Base-by-base conservation (phyloP, 2,113 vertebrate genomes). In the Mungos mungo region DNA sequence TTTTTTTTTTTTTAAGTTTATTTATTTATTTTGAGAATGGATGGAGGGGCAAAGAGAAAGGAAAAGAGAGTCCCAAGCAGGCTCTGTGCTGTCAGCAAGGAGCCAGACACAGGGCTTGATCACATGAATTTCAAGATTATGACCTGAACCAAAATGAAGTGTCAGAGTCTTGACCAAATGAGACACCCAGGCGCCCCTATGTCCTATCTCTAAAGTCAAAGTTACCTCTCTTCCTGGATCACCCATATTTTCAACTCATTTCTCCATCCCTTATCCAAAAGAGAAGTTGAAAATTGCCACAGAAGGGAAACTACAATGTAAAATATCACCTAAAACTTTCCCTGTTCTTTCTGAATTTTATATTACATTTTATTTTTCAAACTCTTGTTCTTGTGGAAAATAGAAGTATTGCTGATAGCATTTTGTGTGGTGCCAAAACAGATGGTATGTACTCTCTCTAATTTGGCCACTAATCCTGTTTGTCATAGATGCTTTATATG, bases 211-310 rank as follows among this genome's bases (percentile, higher is more conserved):
- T 81, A 21, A 93, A 88, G 52, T 63, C 47, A 38, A 72, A 95
- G 95, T 90, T 52, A 25, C 57, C 16, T 95, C 27, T 93, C 6
- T 54, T 85, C 15, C 10, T 86, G 72, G 25, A 19, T 5, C 2
- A 86, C 21, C 27, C 63, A 11, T 71, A 35, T 71, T 93, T 95
- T 95, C 57, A 94, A 80, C 11, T 47, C 13, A 65, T 60, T 92
- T 79, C 50, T 80, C 57, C n/a, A 88, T 88, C 76, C 10, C 29
- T 87, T 83, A 63, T 69, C 66, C 38, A 92, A 90, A 74, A n/a
- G 12, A 69, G 38, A 91, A 88, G 13, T 60, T 63, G 86, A 95
- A 97, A 93, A 90, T 96, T 74, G 41, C 57, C 84, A 14, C 27
- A 79, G 2, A 41, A 72, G 77, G n/a, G 47, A 84, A 74, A 12